Base-by-base conservation (phyloP, 2,113 vertebrate species). In the Heteronetta atricapilla region DNA sequence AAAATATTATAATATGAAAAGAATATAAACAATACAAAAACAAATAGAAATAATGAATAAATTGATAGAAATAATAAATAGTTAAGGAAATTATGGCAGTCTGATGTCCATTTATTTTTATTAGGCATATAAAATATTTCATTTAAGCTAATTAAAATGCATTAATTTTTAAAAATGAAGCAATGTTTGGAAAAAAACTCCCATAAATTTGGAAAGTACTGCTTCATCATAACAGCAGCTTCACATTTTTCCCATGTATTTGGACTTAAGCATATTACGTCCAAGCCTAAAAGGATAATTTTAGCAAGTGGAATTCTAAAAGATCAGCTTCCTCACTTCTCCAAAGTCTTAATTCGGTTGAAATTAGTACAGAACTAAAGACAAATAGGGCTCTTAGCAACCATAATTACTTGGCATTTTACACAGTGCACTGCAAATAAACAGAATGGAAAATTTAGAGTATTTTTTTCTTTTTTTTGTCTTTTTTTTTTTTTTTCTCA, bases 341-440 rank as follows among this genome's bases (percentile, higher is more conserved):
- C 60, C 33, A 63, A 66, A 88, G 55, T 25, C 44, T 88, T 91
- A 69, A 75, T 87, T 94, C 64, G 67, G 73, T 52, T 78, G 60
- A 86, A 70, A 86, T 93, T 81, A 86, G 55, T 56, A 64, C 5
- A 78, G 55, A 84, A 70, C 29, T 55, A 20, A 36, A 52, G 36
- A 93, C 14, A 88, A 80, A 59, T 34, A 86, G 73, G 42, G 40
- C 52, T 93, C 76, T 86, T 77, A 81, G 63, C 64, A 93, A 93
- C 55, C 40, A 67, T 55, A 75, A 93, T 90, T 80, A 74, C 52
- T 56, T 40, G 19, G 4, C 55, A 55, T 90, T 70, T 88, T 90
- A 74, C 73, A 59, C 29, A 72, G 50, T 23, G 46, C 29, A 34
- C 21, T 53, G 40, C 22, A 6, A 38, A 68, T 66, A 40, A 74